A percentile compares a stretch with the other conserved stretches of the same genome.
Conservation (phyloP, 1,140 invertebrate genomes). For the Goniozus legneri region DNA sequence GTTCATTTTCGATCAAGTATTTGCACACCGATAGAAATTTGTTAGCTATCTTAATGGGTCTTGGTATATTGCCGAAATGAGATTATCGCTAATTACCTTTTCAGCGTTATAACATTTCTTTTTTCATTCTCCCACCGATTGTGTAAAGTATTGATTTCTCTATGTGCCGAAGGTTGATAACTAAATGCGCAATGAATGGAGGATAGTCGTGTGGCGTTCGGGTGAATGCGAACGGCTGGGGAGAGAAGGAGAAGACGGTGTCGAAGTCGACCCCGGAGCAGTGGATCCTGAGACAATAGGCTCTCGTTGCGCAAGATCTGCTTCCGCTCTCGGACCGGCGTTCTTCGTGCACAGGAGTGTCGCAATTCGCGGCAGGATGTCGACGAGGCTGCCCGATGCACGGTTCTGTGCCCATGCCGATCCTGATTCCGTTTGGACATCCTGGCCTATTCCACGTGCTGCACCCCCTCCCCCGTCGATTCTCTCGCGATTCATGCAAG, state of each 20-base stretch:
- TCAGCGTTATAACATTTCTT: no score
- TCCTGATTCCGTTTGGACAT: conserved; percentile 39
- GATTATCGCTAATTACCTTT: no score
- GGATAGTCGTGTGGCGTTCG: no score
- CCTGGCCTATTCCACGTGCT: conserved; percentile 7
- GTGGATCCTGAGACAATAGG: conserved; percentile 43
- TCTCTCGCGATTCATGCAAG: conserved; percentile 2
- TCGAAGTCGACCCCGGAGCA: conserved; percentile 29
- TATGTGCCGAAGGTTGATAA: no score
- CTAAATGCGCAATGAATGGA: no score
- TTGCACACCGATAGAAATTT: no score
- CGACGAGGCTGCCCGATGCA: conserved; percentile 45
- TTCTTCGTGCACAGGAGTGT: conserved; percentile 34
- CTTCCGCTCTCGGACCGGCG: conserved; percentile 40
- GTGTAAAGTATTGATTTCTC: conserved; percentile 5
- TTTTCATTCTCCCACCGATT: no score
- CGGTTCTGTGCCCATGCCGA: conserved; percentile 37
- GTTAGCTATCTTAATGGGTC: no score
- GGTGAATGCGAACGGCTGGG: background rate
- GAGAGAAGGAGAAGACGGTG: background rate
- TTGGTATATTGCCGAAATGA: no score
- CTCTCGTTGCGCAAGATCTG: conserved; percentile 40
- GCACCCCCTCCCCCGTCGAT: background rate
- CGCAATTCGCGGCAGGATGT: conserved; percentile 47
- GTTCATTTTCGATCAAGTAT: no score